phyloP scores from a whole-genome alignment of 2,888 invertebrate genomes.

The Beris morrisii region DNA sequence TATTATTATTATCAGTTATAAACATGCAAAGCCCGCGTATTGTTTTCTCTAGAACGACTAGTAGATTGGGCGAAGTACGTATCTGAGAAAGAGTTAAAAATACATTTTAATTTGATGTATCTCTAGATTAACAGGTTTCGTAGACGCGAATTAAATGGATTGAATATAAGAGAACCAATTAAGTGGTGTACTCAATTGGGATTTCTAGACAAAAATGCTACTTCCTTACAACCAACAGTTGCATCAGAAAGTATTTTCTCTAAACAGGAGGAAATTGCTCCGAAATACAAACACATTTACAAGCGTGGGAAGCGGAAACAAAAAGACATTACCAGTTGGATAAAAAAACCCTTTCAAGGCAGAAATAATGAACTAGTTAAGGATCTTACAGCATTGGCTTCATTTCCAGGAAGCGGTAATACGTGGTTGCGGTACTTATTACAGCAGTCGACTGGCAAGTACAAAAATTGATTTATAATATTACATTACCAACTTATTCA shows the following conservation, averaged over 20 bases:
- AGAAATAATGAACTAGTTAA: conserved; percentile 4
- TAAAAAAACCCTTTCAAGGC: neutral
- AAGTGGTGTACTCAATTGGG: conserved; percentile 54
- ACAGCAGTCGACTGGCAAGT: conserved; percentile 73
- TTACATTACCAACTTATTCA: no score
- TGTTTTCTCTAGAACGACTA: conserved; percentile 47
- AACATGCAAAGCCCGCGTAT: conserved; percentile 54
- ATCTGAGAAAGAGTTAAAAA: neutral
- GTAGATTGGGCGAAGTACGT: conserved; percentile 52
- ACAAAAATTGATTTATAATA: no score
- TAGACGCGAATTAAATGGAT: conserved; percentile 50
- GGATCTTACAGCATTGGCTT: conserved; percentile 64
- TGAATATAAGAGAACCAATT: conserved; percentile 51
- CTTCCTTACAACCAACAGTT: conserved; percentile 12
- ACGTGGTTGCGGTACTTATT: conserved; percentile 79
- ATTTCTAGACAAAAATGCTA: conserved; percentile 42
- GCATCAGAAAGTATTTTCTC: conserved; percentile 17
- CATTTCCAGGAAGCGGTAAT: conserved; percentile 83
- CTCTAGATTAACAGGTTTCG: conserved; percentile 40
- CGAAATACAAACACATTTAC: conserved; percentile 21
- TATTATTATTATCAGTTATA: conserved; percentile 54
- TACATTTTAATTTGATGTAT: conserved; percentile 14
- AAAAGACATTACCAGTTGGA: neutral
- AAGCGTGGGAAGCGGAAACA: neutral
- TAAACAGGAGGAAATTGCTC: conserved; percentile 30